Conservation (phyloP, 2,113 vertebrate species). For the Mastomys natalensis region DNA sequence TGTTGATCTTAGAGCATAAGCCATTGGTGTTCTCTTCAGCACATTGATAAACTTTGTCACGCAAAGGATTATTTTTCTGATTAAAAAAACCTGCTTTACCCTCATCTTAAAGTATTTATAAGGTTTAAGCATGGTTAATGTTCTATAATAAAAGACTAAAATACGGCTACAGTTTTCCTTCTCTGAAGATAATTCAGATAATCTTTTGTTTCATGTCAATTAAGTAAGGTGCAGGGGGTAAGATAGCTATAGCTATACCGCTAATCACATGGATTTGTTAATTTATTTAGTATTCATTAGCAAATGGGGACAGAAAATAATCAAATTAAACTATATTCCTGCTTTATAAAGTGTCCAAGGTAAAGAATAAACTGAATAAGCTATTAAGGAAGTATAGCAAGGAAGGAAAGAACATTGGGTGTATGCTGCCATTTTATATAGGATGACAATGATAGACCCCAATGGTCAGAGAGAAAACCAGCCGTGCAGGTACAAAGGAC, state of each 20-base stretch:
- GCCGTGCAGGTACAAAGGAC: neutral
- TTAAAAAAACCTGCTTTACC: neutral
- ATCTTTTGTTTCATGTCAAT: neutral
- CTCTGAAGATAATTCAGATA: conserved; percentile 22
- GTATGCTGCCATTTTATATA: neutral
- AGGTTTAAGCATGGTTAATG: neutral
- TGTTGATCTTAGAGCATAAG: too few relatives aligned
- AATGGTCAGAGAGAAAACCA: conserved; percentile 37
- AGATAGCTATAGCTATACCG: neutral
- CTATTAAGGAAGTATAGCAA: neutral
- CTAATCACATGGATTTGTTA: conserved; percentile 5
- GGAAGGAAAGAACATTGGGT: neutral
- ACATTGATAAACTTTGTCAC: neutral
- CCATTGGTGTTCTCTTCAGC: too few relatives aligned
- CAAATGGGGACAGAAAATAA: neutral
- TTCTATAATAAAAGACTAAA: conserved; percentile 26
- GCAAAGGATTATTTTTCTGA: neutral
- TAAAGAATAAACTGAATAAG: neutral
- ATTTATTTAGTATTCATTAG: conserved; percentile 14
- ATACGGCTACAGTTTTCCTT: neutral
- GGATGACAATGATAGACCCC: neutral
- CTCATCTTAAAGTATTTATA: neutral
- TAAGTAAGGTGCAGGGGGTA: neutral
- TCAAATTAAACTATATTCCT: neutral
- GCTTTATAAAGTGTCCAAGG: neutral